Conservation (phyloP, 2,888 invertebrate species). For the Neria commutata region DNA sequence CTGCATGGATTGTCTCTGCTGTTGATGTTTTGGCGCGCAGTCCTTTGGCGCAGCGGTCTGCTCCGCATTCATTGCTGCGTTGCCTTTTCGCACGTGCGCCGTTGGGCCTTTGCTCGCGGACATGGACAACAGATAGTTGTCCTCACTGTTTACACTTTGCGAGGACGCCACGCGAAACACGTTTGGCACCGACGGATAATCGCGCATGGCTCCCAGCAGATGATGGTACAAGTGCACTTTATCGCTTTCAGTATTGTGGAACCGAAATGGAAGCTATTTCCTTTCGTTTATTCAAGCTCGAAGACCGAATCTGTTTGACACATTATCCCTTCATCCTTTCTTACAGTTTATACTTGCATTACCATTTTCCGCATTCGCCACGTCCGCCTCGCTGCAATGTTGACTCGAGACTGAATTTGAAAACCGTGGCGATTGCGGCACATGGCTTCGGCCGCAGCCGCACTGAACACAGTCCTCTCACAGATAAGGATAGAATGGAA, state of each 20-base stretch:
- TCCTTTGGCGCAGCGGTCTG: too few species aligned
- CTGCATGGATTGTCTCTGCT: constrained; percentile 23
- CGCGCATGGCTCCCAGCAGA: constrained; percentile 50
- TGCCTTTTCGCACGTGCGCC: constrained; percentile 3
- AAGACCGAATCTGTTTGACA: too few species aligned
- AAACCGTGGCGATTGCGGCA: background rate
- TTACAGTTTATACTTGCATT: background rate
- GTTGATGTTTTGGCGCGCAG: background rate
- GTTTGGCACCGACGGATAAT: constrained; percentile 57
- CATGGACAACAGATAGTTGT: constrained; percentile 20
- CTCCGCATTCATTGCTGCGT: constrained; percentile 7
- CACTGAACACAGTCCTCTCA: too few species aligned
- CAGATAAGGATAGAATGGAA: too few species aligned
- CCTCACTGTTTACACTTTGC: constrained; percentile 48
- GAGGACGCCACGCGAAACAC: constrained; percentile 58
- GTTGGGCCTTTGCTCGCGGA: background rate
- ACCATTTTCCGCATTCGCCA: background rate
- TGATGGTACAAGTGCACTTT: too few species aligned
- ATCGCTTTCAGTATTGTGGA: too few species aligned
- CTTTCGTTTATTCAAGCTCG: too few species aligned
- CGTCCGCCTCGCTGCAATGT: background rate
- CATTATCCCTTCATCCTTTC: too few species aligned
- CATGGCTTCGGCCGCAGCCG: background rate
- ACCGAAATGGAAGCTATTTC: too few species aligned
- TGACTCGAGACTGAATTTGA: constrained; percentile 8